Evolutionary conservation across 2,888 invertebrate genomes (phyloP), one percentile per base, ranked within the genome.

Genomic region (Prenolepis imparis): DNA sequence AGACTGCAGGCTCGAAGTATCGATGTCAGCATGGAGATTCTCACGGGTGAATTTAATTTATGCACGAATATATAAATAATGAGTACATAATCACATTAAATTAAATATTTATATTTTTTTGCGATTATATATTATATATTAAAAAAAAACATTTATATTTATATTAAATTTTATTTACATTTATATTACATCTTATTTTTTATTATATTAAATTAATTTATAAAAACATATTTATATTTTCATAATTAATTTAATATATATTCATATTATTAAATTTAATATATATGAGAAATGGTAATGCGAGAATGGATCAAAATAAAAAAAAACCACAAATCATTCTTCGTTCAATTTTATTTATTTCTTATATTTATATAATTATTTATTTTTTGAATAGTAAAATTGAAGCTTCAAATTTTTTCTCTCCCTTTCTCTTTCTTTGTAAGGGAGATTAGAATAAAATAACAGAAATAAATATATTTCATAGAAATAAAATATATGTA

Each of bases 21-120:
- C 44, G 97, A 97, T 21, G 97, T 97, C 82, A 97, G 97, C 90
- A 92, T 95, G 94, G 94, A 95, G 85, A 93, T 94, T 66, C 90
- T 95, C n/a, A 94, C 94, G 32, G 94, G 94, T 94, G 64, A 41
- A 24, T 70, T 36, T 8, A 36, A 48, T 52, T 52, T 52, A n/a
- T 52, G 52, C 52, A 52, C 28, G 28, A n/a, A 52, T 52, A 48
- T 44, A n/a, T 52, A 52, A n/a, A 52, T 52, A 48, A 48, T 48
- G 1, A 18, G 6, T 18, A 18, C n/a, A 52, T n/a, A 52, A n/a
- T 52, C 1, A n/a, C 15, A 8, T 52, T n/a, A n/a, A 52, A 52
- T 52, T 52, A 52, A n/a, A 6, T 48, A 18, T 15, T 28, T 28
- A 28, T 28, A 28, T 28, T 28, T 28, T n/a, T n/a, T n/a, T n/a